Conservation (phyloP, 2,797 vertebrate species). For the Todus mexicanus region DNA sequence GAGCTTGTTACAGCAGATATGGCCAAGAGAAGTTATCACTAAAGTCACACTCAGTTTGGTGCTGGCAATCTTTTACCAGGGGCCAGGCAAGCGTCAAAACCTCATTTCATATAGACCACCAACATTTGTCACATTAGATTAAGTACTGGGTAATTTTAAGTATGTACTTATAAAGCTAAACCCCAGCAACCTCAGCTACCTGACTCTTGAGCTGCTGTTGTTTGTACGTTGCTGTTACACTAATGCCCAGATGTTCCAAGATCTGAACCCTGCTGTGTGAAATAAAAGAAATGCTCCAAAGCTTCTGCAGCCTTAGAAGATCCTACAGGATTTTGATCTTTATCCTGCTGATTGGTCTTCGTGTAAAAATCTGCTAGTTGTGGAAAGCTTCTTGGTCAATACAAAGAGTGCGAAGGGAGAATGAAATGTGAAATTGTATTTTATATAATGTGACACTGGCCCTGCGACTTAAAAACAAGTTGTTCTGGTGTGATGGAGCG, state of each 20-base stretch:
- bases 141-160: background rate
- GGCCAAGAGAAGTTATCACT: background rate
- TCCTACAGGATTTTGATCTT: background rate
- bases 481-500: background rate
- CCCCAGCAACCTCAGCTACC: background rate
- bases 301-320: background rate
- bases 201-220: background rate
- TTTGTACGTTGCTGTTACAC: background rate
- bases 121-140: background rate
- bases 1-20: background rate
- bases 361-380: background rate
- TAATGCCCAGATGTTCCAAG: background rate
- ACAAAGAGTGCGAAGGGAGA: background rate
- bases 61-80: background rate
- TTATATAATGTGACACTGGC: background rate
- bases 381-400: background rate
- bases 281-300: background rate
- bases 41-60: background rate
- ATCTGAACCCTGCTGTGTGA: background rate
- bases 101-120: background rate
- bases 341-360: background rate
- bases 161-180: background rate
- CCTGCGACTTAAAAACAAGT: background rate
- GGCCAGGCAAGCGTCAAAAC: background rate
- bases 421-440: background rate